phyloP scores from a whole-genome alignment of 1,140 invertebrate species.

The Pseudomyrmex flavicornis region DNA sequence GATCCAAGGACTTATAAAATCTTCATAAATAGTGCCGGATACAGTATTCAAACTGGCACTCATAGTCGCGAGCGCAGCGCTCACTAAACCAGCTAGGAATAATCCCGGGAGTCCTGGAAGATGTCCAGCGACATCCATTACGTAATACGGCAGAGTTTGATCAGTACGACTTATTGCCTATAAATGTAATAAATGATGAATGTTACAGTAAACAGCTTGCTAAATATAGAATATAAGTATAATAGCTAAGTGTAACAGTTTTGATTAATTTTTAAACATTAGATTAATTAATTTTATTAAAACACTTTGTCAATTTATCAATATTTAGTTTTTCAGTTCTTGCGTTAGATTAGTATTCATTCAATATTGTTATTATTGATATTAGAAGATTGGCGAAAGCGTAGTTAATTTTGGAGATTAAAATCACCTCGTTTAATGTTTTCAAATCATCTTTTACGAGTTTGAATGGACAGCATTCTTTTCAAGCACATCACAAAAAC shows the following conservation, averaged over 20 bases:
- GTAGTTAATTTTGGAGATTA: too few relatives aligned
- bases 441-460: too few relatives aligned
- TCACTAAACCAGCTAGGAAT: conserved; percentile 90
- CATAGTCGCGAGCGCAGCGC: conserved; percentile 87
- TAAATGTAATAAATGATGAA: not conserved
- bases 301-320: conserved; percentile 1
- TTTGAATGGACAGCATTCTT: too few relatives aligned
- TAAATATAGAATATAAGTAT: too few relatives aligned
- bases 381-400: too few relatives aligned
- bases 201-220: not conserved
- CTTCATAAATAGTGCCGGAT: conserved; percentile 86
- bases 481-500: too few relatives aligned
- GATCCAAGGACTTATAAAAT: conserved; percentile 84
- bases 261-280: not conserved
- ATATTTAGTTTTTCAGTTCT: too few relatives aligned
- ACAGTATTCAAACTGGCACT: conserved; percentile 85
- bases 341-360: too few relatives aligned
- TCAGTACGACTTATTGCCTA: conserved; percentile 78
- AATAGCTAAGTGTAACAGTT: not conserved
- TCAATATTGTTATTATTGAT: too few relatives aligned
- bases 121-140: conserved; percentile 86
- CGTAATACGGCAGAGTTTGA: conserved; percentile 87
- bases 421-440: too few relatives aligned
- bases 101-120: conserved; percentile 88
- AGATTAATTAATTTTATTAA: not conserved